A percentile compares a stretch with the other conserved stretches of the same genome.
Evolutionary conservation across 2,797 vertebrate genomes (phyloP).

Genomic region (Gymnothorax javanicus): DNA sequence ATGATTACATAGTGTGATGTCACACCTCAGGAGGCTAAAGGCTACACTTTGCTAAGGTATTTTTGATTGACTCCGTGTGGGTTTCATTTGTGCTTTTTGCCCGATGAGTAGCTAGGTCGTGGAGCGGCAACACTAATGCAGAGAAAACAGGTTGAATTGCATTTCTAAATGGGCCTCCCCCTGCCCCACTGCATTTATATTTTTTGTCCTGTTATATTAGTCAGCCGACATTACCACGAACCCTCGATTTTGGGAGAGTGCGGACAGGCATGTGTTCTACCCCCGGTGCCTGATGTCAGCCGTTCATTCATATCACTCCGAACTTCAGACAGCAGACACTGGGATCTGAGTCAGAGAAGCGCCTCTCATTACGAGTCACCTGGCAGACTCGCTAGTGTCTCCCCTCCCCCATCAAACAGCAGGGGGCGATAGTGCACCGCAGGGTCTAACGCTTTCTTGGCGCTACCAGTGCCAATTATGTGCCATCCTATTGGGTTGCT

Average conservation of each 20-base stretch:
- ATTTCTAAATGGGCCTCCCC: background rate
- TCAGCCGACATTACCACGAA: background rate
- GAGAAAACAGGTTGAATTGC: background rate
- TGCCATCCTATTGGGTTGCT: too few species aligned
- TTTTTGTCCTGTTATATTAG: background rate
- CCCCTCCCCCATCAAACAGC: too few species aligned
- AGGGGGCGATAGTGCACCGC: too few species aligned
- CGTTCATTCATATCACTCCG: too few species aligned
- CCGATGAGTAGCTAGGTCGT: background rate
- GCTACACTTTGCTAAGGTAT: background rate
- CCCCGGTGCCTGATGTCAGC: background rate
- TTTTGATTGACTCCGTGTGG: background rate
- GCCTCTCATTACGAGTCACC: too few species aligned
- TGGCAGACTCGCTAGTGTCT: too few species aligned
- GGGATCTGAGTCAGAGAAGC: too few species aligned
- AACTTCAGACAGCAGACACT: too few species aligned
- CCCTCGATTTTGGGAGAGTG: background rate
- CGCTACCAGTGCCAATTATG: too few species aligned
- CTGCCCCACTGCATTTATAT: too few species aligned
- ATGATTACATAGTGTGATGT: too few species aligned
- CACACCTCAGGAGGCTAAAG: background rate
- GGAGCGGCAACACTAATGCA: background rate
- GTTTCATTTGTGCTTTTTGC: background rate
- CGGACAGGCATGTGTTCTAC: background rate
- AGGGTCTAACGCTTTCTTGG: too few species aligned